Base-by-base conservation (phyloP, 2,797 vertebrate species). In the Takifugu ocellatus region DNA sequence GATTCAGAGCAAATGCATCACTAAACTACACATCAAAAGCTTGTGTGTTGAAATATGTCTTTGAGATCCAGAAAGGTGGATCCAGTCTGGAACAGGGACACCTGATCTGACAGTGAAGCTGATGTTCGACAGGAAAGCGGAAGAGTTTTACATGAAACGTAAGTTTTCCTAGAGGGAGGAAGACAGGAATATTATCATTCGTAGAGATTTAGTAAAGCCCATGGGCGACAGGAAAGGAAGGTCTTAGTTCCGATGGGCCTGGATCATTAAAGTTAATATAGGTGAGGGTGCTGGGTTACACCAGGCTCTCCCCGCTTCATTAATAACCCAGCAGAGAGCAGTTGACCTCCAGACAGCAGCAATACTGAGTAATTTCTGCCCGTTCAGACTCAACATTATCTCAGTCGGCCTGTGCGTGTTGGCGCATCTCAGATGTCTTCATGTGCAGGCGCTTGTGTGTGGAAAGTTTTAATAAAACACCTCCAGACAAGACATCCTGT, bases 201-300 rank as follows among this genome's bases (percentile, higher is more conserved):
- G 12, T 14, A 39, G 11, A 14, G 10, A 39, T 10, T 39, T 39
- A 39, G 11, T 39, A 1, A 39, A 4, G 12, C 36, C 12, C 36
- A 39, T 39, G 12, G 11, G 14, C 11, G 1, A 3, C 36, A 39
- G 36, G 36, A 39, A 39, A 39, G 36, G 36, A 39, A 39, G 11
- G 36, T 12, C 36, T 39, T 58, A 36, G 61, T 75, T 68, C n/a
- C 55, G 70, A 77, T 74, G 63, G 54, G 63, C 29, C 54, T 15
- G 42, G 31, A 64, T 80, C 76, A 82, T 86, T 83, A 75, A 83
- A 78, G 68, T 68, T 82, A 61, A 64, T 79, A 64, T 55, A 60
- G 63, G 54, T 51, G 59, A 58, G 61, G 45, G 70, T 66, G 26
- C 68, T 46, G 39, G 61, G 63, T 88, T 83, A 68, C 80, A 51